Conservation (phyloP, 2,113 vertebrate genomes). For the Sinocyclocheilus anophthalmus region DNA sequence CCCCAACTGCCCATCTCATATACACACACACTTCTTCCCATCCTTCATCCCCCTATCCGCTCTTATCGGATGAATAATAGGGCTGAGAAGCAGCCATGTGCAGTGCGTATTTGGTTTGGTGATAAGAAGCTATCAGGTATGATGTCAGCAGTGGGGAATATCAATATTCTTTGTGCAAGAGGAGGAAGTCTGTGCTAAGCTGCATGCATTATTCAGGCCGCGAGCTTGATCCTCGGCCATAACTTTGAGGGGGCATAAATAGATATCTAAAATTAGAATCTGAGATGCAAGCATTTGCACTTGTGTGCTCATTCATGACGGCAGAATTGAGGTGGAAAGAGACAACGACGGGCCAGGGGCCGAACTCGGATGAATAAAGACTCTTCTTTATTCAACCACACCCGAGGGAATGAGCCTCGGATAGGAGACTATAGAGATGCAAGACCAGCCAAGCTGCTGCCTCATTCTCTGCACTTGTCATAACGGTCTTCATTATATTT, state of each 20-base stretch:
- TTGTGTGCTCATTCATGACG: constrained; percentile 40
- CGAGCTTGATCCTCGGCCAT: constrained; percentile 48
- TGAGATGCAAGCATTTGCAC: constrained; percentile 55
- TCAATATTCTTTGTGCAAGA: constrained; percentile 55
- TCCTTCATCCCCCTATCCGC: constrained; percentile 9
- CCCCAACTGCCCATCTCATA: background rate
- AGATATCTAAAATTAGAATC: constrained; percentile 69
- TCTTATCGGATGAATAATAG: constrained; percentile 61
- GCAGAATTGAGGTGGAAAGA: constrained; percentile 30
- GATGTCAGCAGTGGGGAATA: constrained; percentile 56
- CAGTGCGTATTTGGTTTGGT: constrained; percentile 53
- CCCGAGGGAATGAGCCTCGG: constrained; percentile 31
- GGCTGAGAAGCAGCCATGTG: constrained; percentile 50
- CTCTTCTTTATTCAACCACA: constrained; percentile 15
- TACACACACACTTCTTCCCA: background rate
- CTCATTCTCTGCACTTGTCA: constrained; percentile 16
- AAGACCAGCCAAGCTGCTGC: background rate
- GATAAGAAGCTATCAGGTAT: constrained; percentile 64
- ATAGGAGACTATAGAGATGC: constrained; percentile 21
- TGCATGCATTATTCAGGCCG: constrained; percentile 63
- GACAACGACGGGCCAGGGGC: constrained; percentile 13
- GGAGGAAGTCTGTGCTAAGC: constrained; percentile 34
- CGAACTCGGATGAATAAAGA: constrained; percentile 36
- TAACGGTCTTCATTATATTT: background rate
- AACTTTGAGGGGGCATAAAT: constrained; percentile 60